These are phyloP conservation scores for Trogon surrucura DNA, from an alignment of 2,113 vertebrate genomes.

Conservation along the genomic window DNA sequence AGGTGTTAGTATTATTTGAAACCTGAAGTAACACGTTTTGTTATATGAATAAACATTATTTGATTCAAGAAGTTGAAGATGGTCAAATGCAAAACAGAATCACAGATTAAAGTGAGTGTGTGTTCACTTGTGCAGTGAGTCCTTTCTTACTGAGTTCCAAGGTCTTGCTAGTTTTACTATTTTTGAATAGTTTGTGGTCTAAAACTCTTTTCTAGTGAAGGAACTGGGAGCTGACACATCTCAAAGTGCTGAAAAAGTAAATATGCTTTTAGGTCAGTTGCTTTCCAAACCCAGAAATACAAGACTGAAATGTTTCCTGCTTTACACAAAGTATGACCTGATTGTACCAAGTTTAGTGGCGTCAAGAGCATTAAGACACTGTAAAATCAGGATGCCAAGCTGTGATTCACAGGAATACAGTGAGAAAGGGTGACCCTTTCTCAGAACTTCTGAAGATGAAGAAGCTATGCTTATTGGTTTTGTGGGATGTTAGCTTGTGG, in stretches of 20 bases:
- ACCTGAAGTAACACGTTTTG: neutral
- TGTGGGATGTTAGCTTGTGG: neutral
- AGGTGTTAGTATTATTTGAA: neutral
- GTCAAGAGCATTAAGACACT: neutral
- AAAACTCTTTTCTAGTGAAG: neutral
- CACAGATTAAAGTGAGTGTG: neutral
- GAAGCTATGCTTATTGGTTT: neutral
- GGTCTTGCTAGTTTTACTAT: neutral
- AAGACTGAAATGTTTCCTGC: neutral
- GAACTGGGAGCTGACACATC: neutral
- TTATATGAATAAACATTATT: neutral
- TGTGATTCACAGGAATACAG: neutral
- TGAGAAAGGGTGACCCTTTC: neutral
- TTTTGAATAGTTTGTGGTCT: neutral
- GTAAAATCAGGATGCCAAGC: neutral
- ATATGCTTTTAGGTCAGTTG: fast-evolving
- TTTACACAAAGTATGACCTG: neutral
- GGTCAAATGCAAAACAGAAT: neutral
- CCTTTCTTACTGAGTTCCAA: neutral
- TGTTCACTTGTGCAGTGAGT: neutral
- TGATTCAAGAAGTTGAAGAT: neutral
- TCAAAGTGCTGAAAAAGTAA: neutral
- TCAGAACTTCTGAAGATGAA: neutral
- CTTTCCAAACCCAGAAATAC: neutral
- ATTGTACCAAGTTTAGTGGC: neutral